phyloP scores from a whole-genome alignment of 2,888 invertebrate genomes.

The Caenorhabditis japonica region DNA sequence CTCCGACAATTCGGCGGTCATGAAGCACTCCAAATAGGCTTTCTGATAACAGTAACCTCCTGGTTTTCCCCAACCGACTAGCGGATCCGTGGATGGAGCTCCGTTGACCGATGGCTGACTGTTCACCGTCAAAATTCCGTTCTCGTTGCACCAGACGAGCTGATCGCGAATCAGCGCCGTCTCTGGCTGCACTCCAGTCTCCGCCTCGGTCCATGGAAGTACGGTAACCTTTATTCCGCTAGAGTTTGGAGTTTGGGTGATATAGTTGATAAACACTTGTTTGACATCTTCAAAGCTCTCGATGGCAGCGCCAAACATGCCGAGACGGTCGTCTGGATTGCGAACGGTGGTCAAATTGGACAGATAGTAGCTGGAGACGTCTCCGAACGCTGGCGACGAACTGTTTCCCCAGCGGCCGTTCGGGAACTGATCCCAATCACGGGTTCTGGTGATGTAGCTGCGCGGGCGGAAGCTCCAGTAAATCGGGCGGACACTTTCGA shows the following conservation, averaged over 20 bases:
- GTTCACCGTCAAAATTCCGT: conserved; percentile 80
- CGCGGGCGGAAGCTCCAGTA: conserved; percentile 81
- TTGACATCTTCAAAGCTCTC: conserved; percentile 80
- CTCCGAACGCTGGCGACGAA: conserved; percentile 81
- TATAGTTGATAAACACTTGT: conserved; percentile 80
- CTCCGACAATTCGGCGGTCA: conserved; percentile 78
- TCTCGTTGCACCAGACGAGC: conserved; percentile 69
- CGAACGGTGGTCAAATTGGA: conserved; percentile 79
- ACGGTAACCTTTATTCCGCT: conserved; percentile 79
- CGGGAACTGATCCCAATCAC: conserved; percentile 82
- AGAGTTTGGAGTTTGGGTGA: conserved; percentile 77
- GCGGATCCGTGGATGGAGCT: conserved; percentile 79
- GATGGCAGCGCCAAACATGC: conserved; percentile 81
- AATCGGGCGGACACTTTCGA: conserved; percentile 81
- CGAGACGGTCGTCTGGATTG: conserved; percentile 48
- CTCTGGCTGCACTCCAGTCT: conserved; percentile 79
- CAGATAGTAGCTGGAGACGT: conserved; percentile 81
- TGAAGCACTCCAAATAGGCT: conserved; percentile 81
- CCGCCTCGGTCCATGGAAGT: conserved; percentile 81
- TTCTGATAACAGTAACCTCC: conserved; percentile 82
- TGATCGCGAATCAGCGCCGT: conserved; percentile 78
- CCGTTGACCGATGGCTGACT: conserved; percentile 81
- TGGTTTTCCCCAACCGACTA: conserved; percentile 81
- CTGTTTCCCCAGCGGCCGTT: conserved; percentile 82
- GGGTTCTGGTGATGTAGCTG: conserved; percentile 80